Percentiles rank a stretch among this genome's conserved stretches.
Evolutionary conservation across 1,140 invertebrate species (phyloP).

Genomic region (Sminthurides bifidus): DNA sequence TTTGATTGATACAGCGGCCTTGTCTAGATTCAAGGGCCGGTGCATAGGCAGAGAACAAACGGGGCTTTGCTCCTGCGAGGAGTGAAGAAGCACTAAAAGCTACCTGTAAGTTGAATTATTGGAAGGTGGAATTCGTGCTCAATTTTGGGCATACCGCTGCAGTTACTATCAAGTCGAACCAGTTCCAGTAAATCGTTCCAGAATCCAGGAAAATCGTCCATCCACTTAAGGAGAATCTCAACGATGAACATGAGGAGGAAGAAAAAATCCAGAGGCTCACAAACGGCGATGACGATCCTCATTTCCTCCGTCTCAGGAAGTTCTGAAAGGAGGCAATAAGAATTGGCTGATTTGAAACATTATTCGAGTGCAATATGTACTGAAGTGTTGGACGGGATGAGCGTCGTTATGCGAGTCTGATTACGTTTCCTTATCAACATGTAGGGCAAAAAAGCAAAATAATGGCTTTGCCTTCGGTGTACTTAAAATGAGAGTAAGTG

Average conservation of each 20-base stretch:
- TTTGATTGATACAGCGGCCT: too few relatives aligned
- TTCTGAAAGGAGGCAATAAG: background rate
- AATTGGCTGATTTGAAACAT: background rate
- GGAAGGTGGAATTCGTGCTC: background rate
- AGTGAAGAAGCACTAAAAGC: too few relatives aligned
- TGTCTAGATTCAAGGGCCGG: too few relatives aligned
- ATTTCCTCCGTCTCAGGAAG: background rate
- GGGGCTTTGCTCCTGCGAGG: too few relatives aligned
- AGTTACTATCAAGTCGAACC: constrained; percentile 14
- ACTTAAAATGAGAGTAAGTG: background rate
- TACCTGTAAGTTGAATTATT: too few relatives aligned
- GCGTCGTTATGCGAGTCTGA: too few relatives aligned
- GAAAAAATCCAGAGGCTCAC: constrained; percentile 31
- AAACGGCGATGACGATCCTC: background rate
- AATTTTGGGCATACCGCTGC: constrained; percentile 10
- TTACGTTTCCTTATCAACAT: too few relatives aligned
- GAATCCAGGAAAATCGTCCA: constrained; percentile 32
- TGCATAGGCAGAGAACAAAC: too few relatives aligned
- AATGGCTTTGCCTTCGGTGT: background rate
- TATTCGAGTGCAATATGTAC: background rate
- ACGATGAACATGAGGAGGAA: constrained; percentile 32
- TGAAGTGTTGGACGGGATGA: too few relatives aligned
- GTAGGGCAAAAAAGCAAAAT: too few relatives aligned
- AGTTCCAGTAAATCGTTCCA: constrained; percentile 34
- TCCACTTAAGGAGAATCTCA: constrained; percentile 34